These are phyloP conservation scores for Chlorospingus semifuscus DNA, from an alignment of 2,797 vertebrate genomes.

Conservation along the genomic window DNA sequence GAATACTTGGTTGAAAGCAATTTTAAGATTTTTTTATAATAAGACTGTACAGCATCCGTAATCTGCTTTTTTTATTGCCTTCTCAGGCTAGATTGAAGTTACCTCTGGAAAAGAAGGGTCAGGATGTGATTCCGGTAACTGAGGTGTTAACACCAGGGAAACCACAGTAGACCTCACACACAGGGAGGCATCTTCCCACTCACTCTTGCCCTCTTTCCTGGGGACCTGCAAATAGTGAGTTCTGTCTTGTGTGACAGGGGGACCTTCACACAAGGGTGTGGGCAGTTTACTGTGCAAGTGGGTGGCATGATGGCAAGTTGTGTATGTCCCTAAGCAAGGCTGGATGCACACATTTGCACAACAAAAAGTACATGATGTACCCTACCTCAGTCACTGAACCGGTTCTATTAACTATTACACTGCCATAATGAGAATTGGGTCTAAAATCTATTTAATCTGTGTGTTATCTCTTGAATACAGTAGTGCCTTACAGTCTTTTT, in stretches of 20 bases:
- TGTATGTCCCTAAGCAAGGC: not conserved
- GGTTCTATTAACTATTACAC: not conserved
- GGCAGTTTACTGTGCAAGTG: not conserved
- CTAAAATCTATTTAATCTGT: not conserved
- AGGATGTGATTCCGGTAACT: not conserved
- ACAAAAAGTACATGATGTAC: not conserved
- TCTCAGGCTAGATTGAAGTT: not conserved
- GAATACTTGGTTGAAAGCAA: not conserved
- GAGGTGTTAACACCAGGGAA: not conserved
- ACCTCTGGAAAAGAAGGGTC: not conserved
- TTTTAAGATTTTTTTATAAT: not conserved
- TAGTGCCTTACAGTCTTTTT: not conserved
- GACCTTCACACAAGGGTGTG: not conserved
- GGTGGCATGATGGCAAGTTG: no score
- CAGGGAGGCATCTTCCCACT: not conserved
- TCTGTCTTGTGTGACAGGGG: not conserved
- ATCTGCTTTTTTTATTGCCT: not conserved
- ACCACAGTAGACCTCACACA: not conserved
- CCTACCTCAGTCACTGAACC: not conserved
- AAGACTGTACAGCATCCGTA: not conserved
- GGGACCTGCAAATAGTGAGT: not conserved
- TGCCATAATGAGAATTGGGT: not conserved
- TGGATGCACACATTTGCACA: accelerated
- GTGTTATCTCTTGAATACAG: not conserved
- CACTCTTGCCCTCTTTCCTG: not conserved